Base-by-base conservation (phyloP, 1,140 invertebrate species). In the Drosophila jambulina region DNA sequence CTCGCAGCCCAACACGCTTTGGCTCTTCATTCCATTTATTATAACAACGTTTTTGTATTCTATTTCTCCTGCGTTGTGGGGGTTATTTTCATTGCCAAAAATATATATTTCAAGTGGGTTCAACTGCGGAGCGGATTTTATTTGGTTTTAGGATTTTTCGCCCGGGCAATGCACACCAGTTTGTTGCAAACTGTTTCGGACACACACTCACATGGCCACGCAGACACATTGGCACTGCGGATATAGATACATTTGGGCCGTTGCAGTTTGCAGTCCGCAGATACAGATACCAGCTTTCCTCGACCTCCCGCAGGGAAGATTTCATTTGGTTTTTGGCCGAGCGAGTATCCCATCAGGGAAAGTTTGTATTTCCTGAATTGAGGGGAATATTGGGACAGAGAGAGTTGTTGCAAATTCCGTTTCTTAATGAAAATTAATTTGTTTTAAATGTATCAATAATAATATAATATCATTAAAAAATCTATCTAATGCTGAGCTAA, bases 101-200 rank as follows among this genome's bases (percentile, higher is more conserved):
- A 85, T 85, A 76, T 76, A 78, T 78, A 87, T 87, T 90, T 87
- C 84, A 87, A 90, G 77, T 80, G 83, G 80, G 68, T 83, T 83
- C 80, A 82, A 82, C 64, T 57, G 59, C 45, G 40, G 42, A 61
- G 61, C 21, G 75, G 61, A 80, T 83, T 84, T 78, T 84, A 88
- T 87, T 84, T 87, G 84, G 72, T 75, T 78, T 87, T 88, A 67
- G 80, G 69, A 88, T 83, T 65, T 72, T 80, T 46, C 40, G 21
- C 42, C 70, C 40, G 21, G 54, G 43, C 46, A 67, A 57, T 51
- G 46, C 69, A 56, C 38, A 59, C 38, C 61, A 78, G 64, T 77
- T 83, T 82, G 81, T 88, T 88, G 64, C 80, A 59, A 80, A 87
- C 82, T 83, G 82, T 80, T 83, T 69, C 32, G 17, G 34, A 57